Base-by-base conservation (phyloP, 2,797 vertebrate genomes). In the Xenops minutus region DNA sequence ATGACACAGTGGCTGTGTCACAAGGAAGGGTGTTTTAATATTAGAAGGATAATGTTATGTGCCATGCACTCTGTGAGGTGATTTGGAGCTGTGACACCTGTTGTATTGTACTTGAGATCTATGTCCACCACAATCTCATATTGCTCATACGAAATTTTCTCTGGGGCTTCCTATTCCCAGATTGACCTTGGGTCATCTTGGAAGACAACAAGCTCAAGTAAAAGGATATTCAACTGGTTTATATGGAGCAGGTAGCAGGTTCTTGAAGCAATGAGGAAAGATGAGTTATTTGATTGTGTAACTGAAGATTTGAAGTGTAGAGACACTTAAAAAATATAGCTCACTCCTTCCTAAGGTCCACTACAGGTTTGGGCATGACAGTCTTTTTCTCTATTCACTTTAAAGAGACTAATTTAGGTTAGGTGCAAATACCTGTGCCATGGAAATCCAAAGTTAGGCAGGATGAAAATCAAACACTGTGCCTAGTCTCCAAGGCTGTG, bases 1-100 rank as follows among this genome's bases (percentile, higher is more conserved):
- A 52, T 37, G 26, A 51, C 22, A 39, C 0, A 0, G 27, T 44
- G 22, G 6, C 10, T 36, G n/a, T 63, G 21, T 49, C 48, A 67
- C n/a, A 43, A 41, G 13, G 32, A 71, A 77, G 9, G 7, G 11
- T 49, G 7, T 30, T 85, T 82, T 56, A 67, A 10, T 39, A 64
- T 67, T 32, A 69, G 43, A 26, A 85, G 4, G 26, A 59, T 37
- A 49, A 79, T 0, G 1, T 17, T 20, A 37, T 41, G 18, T 71
- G 23, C 6, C 83, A 16, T 61, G 34, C 26, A 21, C 34, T 77
- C 36, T 59, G 34, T 12, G 34, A 73, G 39, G 39, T 83, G 18
- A 26, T 71, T 49, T 64, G 10, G 6, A 24, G 10, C 18, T 56
- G 3, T 63, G 49, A 41, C 0, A 1, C 5, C 14, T 41, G 30